Percentiles rank a stretch among this genome's conserved stretches.
These are phyloP conservation scores for Loris lydekkerianus DNA, from an alignment of 2,797 vertebrate species.

Conservation along the genomic window DNA sequence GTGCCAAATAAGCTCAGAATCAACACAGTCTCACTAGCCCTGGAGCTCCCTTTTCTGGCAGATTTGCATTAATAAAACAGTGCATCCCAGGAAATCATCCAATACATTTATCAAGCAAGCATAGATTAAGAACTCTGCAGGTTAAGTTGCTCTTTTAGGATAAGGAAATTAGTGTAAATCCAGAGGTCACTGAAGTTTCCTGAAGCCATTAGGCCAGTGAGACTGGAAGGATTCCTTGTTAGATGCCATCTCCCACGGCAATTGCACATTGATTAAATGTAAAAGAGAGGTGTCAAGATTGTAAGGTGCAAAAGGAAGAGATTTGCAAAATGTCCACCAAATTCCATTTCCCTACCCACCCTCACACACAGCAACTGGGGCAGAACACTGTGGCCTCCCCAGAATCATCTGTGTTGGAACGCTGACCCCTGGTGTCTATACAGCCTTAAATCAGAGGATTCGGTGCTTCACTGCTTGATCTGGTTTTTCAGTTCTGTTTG, in stretches of 20 bases:
- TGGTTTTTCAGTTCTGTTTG: background rate
- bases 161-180: background rate
- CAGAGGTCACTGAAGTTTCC: background rate
- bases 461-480: no score
- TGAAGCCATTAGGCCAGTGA: background rate
- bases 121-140: background rate
- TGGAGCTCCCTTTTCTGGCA: background rate
- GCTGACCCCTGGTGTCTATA: constrained; percentile 81
- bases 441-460: background rate
- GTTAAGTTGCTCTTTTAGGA: background rate
- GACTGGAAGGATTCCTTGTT: background rate
- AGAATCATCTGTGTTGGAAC: constrained; percentile 67
- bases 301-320: constrained; percentile 47
- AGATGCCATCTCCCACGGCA: background rate
- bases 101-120: constrained; percentile 36
- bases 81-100: background rate
- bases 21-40: background rate
- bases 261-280: constrained; percentile 12
- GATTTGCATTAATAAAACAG: constrained; percentile 20
- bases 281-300: background rate
- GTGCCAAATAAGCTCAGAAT: background rate
- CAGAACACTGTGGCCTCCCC: background rate
- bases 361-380: accelerated
- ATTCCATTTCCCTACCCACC: background rate
- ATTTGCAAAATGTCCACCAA: constrained; percentile 38